phyloP scores from a whole-genome alignment of 2,888 invertebrate genomes.

The Hemicrepidius hirtus region DNA sequence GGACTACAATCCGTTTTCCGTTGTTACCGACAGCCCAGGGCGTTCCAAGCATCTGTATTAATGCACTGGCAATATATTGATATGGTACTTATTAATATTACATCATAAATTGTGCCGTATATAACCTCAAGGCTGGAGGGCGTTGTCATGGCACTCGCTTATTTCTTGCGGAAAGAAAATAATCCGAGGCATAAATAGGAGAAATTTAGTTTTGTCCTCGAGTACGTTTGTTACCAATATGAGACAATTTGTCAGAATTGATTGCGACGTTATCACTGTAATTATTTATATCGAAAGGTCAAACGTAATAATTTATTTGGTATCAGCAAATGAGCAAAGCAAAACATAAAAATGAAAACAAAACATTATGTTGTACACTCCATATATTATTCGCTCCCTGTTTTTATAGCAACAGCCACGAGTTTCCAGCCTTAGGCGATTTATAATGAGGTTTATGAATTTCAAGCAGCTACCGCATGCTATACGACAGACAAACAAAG shows the following conservation, averaged over 20 bases:
- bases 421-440: slow-evolving; percentile 44
- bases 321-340: slow-evolving; percentile 11
- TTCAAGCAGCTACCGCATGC: slow-evolving; percentile 45
- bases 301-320: slow-evolving; percentile 21
- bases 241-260: slow-evolving; percentile 31
- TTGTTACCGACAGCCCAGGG: slow-evolving; percentile 54
- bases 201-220: slow-evolving; percentile 59
- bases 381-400: slow-evolving; percentile 27
- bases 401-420: slow-evolving; percentile 46
- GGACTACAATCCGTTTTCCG: slow-evolving; percentile 56
- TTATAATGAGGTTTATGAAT: slow-evolving; percentile 53
- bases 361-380: slow-evolving; percentile 23
- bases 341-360: slow-evolving; percentile 24
- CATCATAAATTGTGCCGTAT: slow-evolving; percentile 61
- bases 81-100: slow-evolving; percentile 64
- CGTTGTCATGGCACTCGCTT: slow-evolving; percentile 64
- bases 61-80: slow-evolving; percentile 59
- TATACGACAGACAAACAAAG: slow-evolving; percentile 42
- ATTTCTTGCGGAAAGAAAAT: slow-evolving; percentile 62
- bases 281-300: slow-evolving; percentile 37
- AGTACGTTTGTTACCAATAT: slow-evolving; percentile 36
- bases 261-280: slow-evolving; percentile 17
- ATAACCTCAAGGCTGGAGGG: slow-evolving; percentile 62
- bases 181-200: slow-evolving; percentile 59
- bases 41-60: slow-evolving; percentile 58